A percentile compares a stretch with the other conserved stretches of the same genome.
These are phyloP conservation scores for Thunnus thynnus DNA, from an alignment of 2,113 vertebrate genomes.

Conservation along the genomic window DNA sequence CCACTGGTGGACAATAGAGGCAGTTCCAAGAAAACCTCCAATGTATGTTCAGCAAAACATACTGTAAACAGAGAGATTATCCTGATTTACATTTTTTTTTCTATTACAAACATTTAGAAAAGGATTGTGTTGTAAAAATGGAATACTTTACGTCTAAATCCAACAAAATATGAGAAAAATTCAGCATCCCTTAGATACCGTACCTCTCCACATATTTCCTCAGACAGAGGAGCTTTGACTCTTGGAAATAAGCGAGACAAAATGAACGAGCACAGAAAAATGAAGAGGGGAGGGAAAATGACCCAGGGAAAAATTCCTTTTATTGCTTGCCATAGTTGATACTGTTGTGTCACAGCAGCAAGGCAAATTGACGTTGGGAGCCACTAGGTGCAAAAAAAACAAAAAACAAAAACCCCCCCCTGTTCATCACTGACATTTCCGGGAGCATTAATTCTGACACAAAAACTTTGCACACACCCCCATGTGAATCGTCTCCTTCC, in stretches of 20 bases:
- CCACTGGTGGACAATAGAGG: neutral
- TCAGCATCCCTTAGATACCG: neutral
- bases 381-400: neutral
- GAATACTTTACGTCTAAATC: neutral
- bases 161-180: neutral
- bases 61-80: too few relatives aligned
- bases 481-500: slow-evolving; percentile 28
- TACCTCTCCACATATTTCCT: neutral
- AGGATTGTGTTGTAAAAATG: neutral
- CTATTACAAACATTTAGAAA: neutral
- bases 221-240: slow-evolving; percentile 6
- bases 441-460: slow-evolving; percentile 7
- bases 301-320: slow-evolving; percentile 12
- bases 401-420: neutral
- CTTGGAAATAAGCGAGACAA: slow-evolving; percentile 11
- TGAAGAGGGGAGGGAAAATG: neutral
- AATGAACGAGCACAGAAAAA: slow-evolving; percentile 11
- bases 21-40: too few relatives aligned
- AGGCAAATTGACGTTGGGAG: slow-evolving; percentile 23
- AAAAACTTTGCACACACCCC: slow-evolving; percentile 24
- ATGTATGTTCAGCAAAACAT: too few relatives aligned
- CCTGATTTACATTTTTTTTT: too few relatives aligned
- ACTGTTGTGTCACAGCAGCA: slow-evolving; percentile 20
- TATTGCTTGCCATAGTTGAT: slow-evolving; percentile 24
- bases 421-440: slow-evolving; percentile 28